Percentiles rank a stretch among this genome's conserved stretches.
These are phyloP conservation scores for Embidobia sp. DNA, from an alignment of 2,888 invertebrate species.

Conservation along the genomic window DNA sequence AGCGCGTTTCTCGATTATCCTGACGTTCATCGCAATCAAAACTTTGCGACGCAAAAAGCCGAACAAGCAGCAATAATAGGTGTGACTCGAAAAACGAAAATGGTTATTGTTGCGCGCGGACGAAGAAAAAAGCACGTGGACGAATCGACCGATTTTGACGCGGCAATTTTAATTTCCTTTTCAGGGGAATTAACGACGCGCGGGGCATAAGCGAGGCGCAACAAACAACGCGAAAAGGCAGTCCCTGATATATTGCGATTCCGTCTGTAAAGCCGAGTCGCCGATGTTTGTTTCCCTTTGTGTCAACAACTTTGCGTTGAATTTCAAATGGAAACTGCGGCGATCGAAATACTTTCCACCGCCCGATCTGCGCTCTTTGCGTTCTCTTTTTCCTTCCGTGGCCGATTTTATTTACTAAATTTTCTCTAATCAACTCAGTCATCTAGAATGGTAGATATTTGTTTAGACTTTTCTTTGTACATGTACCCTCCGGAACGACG, in stretches of 20 bases:
- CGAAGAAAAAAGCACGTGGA: background rate
- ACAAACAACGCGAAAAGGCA: constrained; percentile 7
- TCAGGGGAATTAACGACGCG: constrained; percentile 7
- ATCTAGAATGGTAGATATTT: too few relatives aligned
- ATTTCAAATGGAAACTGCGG: too few relatives aligned
- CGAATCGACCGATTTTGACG: background rate
- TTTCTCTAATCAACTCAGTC: too few relatives aligned
- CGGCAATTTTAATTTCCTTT: constrained; percentile 23
- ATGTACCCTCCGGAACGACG: too few relatives aligned
- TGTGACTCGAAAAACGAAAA: background rate
- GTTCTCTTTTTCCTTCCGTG: too few relatives aligned
- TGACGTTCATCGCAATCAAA: background rate
- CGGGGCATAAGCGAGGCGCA: constrained; percentile 6
- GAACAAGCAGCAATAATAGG: background rate
- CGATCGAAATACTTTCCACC: too few relatives aligned
- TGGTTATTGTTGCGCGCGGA: background rate
- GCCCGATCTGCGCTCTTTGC: too few relatives aligned
- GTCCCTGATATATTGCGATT: constrained; percentile 21
- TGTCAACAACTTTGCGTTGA: too few relatives aligned
- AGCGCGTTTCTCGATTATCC: background rate
- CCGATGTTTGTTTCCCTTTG: too few relatives aligned
- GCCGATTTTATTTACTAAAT: too few relatives aligned
- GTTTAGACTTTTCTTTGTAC: too few relatives aligned
- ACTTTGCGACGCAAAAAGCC: background rate
- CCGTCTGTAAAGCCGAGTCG: constrained; percentile 11